Percentiles rank a stretch among this genome's conserved stretches.
Evolutionary conservation across 2,797 vertebrate species (phyloP).

Genomic region (Oreochromis grahami): DNA sequence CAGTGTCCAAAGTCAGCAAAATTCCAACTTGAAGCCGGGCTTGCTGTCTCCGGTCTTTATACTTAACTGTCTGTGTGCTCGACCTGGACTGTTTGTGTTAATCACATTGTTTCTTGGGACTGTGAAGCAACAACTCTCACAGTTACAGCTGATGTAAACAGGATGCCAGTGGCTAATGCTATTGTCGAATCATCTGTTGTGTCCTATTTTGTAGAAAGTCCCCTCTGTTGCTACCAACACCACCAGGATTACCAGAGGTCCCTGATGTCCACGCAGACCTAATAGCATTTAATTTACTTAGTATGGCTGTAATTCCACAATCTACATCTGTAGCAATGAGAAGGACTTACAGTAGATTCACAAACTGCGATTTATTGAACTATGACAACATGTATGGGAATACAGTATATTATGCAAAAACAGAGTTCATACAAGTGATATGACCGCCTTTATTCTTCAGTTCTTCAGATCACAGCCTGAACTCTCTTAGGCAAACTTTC

Average conservation of each 20-base stretch:
- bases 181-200: conserved; percentile 64
- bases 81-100: neutral
- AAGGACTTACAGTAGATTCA: conserved; percentile 2
- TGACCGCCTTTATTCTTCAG: neutral
- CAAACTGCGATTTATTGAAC: neutral
- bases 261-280: conserved; percentile 15
- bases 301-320: conserved; percentile 37
- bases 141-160: conserved; percentile 12
- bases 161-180: conserved; percentile 24
- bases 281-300: conserved; percentile 61
- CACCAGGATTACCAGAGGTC: conserved; percentile 39
- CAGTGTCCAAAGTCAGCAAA: neutral
- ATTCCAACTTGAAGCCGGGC: neutral
- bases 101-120: neutral
- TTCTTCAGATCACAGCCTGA: neutral
- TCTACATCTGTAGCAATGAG: conserved; percentile 39
- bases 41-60: neutral
- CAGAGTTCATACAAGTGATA: neutral
- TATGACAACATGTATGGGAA: neutral
- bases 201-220: conserved; percentile 51
- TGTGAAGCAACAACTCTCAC: neutral
- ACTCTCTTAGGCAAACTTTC: neutral
- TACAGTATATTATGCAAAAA: neutral
- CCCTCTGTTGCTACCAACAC: conserved; percentile 45
- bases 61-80: neutral